phyloP scores from a whole-genome alignment of 2,797 vertebrate genomes.

The Ispidina lecontei region DNA sequence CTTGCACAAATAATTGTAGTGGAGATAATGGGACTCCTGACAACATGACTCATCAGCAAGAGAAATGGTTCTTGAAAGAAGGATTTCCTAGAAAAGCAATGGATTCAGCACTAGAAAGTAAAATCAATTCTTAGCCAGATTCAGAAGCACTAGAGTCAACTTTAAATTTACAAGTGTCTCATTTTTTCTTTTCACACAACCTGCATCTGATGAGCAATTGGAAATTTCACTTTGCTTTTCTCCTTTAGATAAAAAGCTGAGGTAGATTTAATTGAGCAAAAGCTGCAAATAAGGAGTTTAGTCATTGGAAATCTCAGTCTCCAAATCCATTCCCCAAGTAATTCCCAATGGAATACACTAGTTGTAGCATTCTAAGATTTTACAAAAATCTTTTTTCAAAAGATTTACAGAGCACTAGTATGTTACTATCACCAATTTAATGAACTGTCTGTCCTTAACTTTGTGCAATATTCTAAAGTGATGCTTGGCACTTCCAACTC shows the following conservation, averaged over 20 bases:
- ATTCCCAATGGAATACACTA: background rate
- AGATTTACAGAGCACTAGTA: background rate
- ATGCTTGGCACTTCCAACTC: background rate
- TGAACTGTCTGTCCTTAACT: background rate
- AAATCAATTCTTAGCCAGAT: background rate
- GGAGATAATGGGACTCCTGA: background rate
- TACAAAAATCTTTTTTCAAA: background rate
- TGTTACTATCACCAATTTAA: background rate
- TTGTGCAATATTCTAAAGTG: background rate
- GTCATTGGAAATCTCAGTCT: background rate
- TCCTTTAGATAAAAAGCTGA: background rate
- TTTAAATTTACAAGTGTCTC: background rate
- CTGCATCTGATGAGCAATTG: background rate
- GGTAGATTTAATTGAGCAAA: background rate
- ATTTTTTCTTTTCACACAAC: background rate
- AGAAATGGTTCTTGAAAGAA: background rate
- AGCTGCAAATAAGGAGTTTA: background rate
- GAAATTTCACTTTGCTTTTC: background rate
- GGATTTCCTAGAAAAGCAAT: background rate
- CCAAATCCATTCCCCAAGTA: background rate
- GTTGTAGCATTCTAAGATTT: background rate
- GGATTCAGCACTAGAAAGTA: background rate
- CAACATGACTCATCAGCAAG: background rate
- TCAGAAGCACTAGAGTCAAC: background rate
- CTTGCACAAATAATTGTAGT: background rate